A percentile compares a stretch with the other conserved stretches of the same genome.
These are phyloP conservation scores for Cardiocondyla obscurior DNA, from an alignment of 1,140 invertebrate species.

Conservation along the genomic window DNA sequence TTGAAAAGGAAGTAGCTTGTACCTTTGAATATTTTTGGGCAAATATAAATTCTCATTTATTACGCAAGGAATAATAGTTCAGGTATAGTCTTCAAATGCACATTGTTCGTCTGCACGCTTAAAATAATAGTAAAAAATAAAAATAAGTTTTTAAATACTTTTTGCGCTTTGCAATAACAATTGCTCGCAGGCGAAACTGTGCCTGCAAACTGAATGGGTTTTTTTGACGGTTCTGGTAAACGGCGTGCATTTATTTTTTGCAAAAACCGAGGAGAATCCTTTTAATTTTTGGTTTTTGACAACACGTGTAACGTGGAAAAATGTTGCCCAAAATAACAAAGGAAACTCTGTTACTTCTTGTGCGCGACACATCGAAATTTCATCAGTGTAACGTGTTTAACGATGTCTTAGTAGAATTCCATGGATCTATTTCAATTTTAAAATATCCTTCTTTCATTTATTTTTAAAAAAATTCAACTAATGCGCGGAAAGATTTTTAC, in stretches of 20 bases:
- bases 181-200: not conserved
- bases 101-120: not conserved
- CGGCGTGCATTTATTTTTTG: not conserved
- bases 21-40: not conserved
- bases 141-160: too few species aligned
- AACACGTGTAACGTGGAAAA: not conserved
- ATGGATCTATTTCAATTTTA: slow-evolving; percentile 35
- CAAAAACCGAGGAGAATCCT: not conserved
- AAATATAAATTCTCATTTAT: not conserved
- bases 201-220: not conserved
- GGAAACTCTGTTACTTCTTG: not conserved
- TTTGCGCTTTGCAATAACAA: not conserved
- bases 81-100: not conserved
- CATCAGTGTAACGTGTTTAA: not conserved
- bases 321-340: not conserved
- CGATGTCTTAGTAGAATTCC: not conserved
- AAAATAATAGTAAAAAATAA: not conserved
- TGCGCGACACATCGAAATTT: too few species aligned
- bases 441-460: not conserved
- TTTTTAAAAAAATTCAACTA: not conserved
- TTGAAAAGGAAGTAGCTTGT: not conserved
- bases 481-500: not conserved
- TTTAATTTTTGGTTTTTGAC: not conserved
- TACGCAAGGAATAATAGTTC: not conserved
- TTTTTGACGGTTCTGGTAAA: not conserved